Evolutionary conservation across 2,797 vertebrate species (phyloP), one percentile per base, ranked within the genome.

Genomic region (Saguinus oedipus): DNA sequence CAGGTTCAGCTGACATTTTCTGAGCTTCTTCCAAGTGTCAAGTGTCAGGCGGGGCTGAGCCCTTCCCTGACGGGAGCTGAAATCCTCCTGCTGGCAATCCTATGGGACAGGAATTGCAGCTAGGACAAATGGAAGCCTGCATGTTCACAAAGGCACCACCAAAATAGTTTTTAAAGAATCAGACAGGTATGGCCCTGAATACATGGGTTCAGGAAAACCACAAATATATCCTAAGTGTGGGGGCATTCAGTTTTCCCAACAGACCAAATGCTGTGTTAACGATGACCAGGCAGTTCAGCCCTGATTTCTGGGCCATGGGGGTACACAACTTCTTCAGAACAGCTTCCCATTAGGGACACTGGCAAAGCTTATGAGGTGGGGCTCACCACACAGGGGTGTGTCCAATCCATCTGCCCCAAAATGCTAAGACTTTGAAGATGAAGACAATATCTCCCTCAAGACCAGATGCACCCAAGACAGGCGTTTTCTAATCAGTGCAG

Each of bases 41-140:
- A 19, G 46, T 2, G 9, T 27, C 93, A 19, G 64, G 27, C 39
- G 0, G 0, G 42, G 44, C 42, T 0, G 48, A 74, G 72, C 59
- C 72, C 78, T 33, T 33, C 8, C 1, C 17, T 12, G 10, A 13
- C 6, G 3, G 68, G 39, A 24, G 2, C 27, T 4, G 61, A 50
- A 22, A 50, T 15, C 26, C 57, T 30, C 20, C 74, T 24, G 7
- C 22, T 13, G 1, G 57, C 0, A 0, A 6, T 46, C 48, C 64
- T 22, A 0, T 0, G 2, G 72, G 2, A 19, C 3, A 0, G 10
- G n/a, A 19, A 14, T 1, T 2, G 17, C 0, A 19, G 24, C 92
- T 61, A 2, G 27, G 46, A 42, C 5, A 14, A 9, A 2, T 3
- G 9, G 33, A 30, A 53, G 61, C 15, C 83, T 1, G 12, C 2